Conservation (phyloP, 2,888 invertebrate species). For the Heliothis peltigera region DNA sequence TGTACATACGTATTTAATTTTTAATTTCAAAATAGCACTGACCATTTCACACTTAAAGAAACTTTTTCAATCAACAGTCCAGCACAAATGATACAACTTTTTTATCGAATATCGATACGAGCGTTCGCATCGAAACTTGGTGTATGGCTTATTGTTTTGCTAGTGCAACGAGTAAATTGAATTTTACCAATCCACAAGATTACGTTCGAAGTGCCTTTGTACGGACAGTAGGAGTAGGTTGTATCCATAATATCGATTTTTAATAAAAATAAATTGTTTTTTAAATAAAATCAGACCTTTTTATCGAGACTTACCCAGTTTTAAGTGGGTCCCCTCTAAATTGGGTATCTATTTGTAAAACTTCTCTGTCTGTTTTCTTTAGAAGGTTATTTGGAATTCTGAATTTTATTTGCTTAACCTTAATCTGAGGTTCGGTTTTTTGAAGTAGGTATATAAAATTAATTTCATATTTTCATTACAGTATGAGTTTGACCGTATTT, state of each 20-base stretch:
- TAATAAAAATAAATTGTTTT: constrained; percentile 62
- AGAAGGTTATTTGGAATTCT: constrained; percentile 48
- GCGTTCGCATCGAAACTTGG: constrained; percentile 63
- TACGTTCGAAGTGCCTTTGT: constrained; percentile 61
- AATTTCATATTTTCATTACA: too few species aligned
- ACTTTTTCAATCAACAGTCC: constrained; percentile 50
- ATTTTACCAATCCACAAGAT: constrained; percentile 72
- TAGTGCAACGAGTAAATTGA: constrained; percentile 71
- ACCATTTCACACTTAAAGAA: constrained; percentile 6
- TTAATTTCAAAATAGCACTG: neutral
- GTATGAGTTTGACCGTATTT: too few species aligned
- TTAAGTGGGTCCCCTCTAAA: constrained; percentile 57
- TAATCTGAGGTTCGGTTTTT: constrained; percentile 18
- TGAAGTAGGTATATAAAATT: neutral
- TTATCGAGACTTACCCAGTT: constrained; percentile 56
- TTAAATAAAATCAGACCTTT: constrained; percentile 62
- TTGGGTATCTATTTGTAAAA: constrained; percentile 60
- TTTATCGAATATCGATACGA: constrained; percentile 62
- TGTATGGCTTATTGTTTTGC: constrained; percentile 70
- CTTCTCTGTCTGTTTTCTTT: constrained; percentile 48
- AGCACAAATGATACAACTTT: constrained; percentile 51
- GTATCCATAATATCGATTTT: constrained; percentile 52
- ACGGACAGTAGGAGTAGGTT: constrained; percentile 36
- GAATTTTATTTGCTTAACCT: constrained; percentile 44
- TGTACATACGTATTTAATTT: neutral